Evolutionary conservation across 2,113 vertebrate species (phyloP), one percentile per base, ranked within the genome.

Genomic region (Okapia johnstoni): DNA sequence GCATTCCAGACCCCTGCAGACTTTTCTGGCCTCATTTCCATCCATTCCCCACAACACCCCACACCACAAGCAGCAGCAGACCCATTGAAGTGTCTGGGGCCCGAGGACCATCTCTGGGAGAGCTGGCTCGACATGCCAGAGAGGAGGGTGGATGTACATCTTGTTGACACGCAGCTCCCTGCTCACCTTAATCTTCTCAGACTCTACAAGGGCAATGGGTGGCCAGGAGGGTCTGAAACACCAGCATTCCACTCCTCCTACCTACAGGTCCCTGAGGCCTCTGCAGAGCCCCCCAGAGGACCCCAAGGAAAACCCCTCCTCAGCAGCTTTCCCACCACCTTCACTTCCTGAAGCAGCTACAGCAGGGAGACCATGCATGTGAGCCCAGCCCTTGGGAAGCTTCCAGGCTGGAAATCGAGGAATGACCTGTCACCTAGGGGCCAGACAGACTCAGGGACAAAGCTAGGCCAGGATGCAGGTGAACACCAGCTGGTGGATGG

Each of bases 311-410:
- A 46, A 36, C 33, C 50, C 58, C 40, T 76, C 87, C 73, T 54
- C 19, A 26, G 79, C 77, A 63, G 88, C 21, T 58, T 76, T 57
- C 60, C 85, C 26, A n/a, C 28, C 28, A 33, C 55, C 52, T 55
- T 87, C 63, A 10, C 61, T 90, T 96, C 81, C 90, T 40, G 30
- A 40, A 76, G n/a, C 61, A 87, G 40, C 70, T 23, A 12, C 50
- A 88, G 40, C 87, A 16, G 77, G 76, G 52, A 88, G 54, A 54
- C 4, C 16, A 57, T 55, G 94, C 50, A 1, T 48, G 28, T 33
- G 43, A 77, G 77, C 83, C 93, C 88, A 91, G 89, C 85, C 93
- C 85, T 94, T 58, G 94, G 84, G 90, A 92, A 46, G 48, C 66
- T 89, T 80, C 88, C 63, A 60, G 61, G 61, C 60, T 96, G 93